phyloP scores from a whole-genome alignment of 2,797 vertebrate species.

The Cossypha caffra region DNA sequence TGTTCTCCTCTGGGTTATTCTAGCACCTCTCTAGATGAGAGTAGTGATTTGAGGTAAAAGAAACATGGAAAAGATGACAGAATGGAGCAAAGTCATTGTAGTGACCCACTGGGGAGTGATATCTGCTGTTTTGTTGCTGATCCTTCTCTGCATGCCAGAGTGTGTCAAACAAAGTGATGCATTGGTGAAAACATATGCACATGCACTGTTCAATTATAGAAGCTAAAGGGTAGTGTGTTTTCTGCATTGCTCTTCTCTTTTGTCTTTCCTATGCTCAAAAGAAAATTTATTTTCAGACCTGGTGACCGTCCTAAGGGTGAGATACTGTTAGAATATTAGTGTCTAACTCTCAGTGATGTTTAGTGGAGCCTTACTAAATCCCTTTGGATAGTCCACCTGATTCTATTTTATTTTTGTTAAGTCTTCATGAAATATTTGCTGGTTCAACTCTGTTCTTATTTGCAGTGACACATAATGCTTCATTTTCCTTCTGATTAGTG shows the following conservation, averaged over 20 bases:
- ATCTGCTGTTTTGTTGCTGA: not conserved
- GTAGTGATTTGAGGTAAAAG: not conserved
- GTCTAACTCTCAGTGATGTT: not conserved
- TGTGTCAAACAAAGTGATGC: slow-evolving; percentile 11
- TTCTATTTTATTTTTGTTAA: not conserved
- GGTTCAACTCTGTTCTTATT: not conserved
- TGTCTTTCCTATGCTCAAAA: not conserved
- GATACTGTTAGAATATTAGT: not conserved
- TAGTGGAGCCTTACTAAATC: not conserved
- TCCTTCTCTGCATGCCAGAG: not conserved
- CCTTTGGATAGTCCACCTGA: not conserved
- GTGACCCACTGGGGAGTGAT: not conserved
- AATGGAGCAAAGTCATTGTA: not conserved
- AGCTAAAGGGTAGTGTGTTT: not conserved
- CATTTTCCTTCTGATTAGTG: slow-evolving; percentile 25
- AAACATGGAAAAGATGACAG: not conserved
- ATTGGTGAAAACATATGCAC: not conserved
- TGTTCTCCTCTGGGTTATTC: not conserved
- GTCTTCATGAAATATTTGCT: not conserved
- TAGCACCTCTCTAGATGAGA: not conserved
- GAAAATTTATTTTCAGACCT: not conserved
- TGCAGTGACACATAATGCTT: not conserved
- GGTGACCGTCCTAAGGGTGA: not conserved
- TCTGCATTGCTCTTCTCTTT: not conserved
- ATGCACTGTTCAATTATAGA: not conserved